Percentiles rank a stretch among this genome's conserved stretches.
Evolutionary conservation across 2,113 vertebrate species (phyloP).

Genomic region (Cottus gobio): DNA sequence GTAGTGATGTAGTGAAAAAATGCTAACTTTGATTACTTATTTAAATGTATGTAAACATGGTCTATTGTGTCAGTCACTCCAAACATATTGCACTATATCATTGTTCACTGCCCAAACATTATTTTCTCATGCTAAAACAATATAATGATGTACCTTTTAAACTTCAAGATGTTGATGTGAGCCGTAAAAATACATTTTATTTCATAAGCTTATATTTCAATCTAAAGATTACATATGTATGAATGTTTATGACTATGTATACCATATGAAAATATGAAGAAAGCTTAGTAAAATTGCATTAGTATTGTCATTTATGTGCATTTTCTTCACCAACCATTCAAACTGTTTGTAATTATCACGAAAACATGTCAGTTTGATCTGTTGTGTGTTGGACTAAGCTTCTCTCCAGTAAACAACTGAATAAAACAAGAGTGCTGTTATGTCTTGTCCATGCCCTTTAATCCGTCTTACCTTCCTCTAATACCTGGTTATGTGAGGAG

Average conservation of each 20-base stretch:
- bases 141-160: neutral
- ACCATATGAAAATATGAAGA: neutral
- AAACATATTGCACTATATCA: neutral
- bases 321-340: neutral
- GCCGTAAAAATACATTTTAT: neutral
- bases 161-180: neutral
- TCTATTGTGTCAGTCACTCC: conserved; percentile 1
- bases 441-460: conserved; percentile 66
- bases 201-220: neutral
- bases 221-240: conserved; percentile 1
- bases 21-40: neutral
- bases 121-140: neutral
- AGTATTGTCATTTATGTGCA: neutral
- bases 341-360: neutral
- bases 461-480: conserved; percentile 69
- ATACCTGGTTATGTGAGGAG: conserved; percentile 57
- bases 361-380: neutral
- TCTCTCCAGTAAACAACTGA: conserved; percentile 71
- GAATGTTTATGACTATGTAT: neutral
- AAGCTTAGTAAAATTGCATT: neutral
- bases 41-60: neutral
- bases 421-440: conserved; percentile 48
- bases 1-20: too few species aligned
- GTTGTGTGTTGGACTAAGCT: conserved; percentile 47
- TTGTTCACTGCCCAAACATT: neutral